phyloP scores from a whole-genome alignment of 1,140 invertebrate genomes.

The Anastrepha ludens region DNA sequence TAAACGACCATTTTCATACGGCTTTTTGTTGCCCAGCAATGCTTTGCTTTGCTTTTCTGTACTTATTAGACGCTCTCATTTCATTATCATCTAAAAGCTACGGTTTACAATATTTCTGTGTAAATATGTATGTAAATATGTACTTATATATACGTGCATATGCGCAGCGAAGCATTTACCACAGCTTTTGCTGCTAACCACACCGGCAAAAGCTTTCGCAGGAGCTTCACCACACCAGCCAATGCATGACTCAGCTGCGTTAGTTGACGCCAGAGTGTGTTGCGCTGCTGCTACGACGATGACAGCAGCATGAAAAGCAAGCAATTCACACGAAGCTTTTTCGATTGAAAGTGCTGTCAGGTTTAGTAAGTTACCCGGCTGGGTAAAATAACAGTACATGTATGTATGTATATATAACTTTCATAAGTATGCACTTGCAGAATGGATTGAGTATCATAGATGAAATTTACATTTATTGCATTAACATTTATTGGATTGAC shows the following conservation, averaged over 20 bases:
- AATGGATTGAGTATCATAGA: too few relatives aligned
- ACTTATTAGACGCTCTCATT: too few relatives aligned
- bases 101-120: too few relatives aligned
- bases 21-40: too few relatives aligned
- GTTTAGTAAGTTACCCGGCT: background rate
- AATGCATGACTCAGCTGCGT: background rate
- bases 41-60: too few relatives aligned
- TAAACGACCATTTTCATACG: too few relatives aligned
- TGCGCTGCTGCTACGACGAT: background rate
- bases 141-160: background rate
- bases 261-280: conserved; percentile 28
- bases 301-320: background rate
- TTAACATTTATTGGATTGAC: too few relatives aligned
- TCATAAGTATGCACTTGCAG: too few relatives aligned
- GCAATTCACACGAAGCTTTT: background rate
- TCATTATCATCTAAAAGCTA: too few relatives aligned
- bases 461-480: too few relatives aligned
- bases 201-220: conserved; percentile 8
- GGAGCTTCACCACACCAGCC: conserved; percentile 31
- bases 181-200: background rate
- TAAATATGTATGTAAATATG: too few relatives aligned
- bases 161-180: background rate
- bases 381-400: background rate
- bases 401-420: too few relatives aligned
- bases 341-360: background rate